A percentile compares a stretch with the other conserved stretches of the same genome.
Evolutionary conservation across 2,113 vertebrate genomes (phyloP).

Genomic region (Meles meles): DNA sequence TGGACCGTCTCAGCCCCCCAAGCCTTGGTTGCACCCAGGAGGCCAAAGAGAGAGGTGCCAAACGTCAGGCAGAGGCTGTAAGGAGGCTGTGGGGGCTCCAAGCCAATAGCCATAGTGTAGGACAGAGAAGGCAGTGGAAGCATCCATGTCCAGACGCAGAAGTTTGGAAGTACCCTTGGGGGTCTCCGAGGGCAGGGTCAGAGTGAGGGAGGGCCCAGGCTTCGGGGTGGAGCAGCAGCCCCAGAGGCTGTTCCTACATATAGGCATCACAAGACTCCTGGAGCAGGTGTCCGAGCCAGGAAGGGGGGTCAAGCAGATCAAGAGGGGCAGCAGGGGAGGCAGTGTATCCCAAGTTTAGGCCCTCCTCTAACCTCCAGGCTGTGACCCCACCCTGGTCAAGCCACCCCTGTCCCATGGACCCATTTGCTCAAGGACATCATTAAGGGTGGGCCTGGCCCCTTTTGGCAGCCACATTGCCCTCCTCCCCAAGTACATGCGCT

Average conservation of each 20-base stretch:
- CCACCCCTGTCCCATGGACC: not conserved
- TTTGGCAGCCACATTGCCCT: not conserved
- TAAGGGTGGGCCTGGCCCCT: not conserved
- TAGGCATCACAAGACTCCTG: constrained; percentile 53
- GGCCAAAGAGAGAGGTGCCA: not conserved
- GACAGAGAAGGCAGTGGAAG: not conserved
- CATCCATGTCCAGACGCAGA: not conserved
- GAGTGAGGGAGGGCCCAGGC: not conserved
- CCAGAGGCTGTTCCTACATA: constrained; percentile 65
- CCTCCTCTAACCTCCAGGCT: not conserved
- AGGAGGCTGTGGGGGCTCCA: not conserved
- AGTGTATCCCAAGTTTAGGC: not conserved
- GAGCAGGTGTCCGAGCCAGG: not conserved
- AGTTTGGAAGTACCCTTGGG: not conserved
- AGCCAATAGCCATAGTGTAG: not conserved
- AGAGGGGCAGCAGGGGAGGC: not conserved
- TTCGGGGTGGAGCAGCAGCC: not conserved
- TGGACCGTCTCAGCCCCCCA: not conserved
- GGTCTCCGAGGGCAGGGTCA: not conserved
- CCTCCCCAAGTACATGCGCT: not conserved
- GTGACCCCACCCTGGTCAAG: not conserved
- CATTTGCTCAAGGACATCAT: not conserved
- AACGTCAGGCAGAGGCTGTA: not conserved
- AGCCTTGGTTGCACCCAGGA: not conserved
- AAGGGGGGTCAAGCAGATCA: not conserved